phyloP scores from a whole-genome alignment of 2,797 vertebrate species.

The Sebastes kiyomatsui region DNA sequence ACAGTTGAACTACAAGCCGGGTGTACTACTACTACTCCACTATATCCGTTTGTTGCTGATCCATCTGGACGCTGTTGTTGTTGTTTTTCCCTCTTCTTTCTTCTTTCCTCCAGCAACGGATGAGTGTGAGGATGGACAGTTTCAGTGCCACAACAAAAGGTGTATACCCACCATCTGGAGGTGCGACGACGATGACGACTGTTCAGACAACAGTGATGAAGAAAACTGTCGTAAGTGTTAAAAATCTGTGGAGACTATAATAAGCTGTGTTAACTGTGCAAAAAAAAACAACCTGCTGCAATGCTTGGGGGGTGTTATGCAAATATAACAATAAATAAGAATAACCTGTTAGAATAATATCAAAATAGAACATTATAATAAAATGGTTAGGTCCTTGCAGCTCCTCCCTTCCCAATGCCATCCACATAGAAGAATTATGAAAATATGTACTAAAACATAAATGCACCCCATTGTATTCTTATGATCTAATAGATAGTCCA shows the following conservation, averaged over 20 bases:
- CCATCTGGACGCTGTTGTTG: constrained; percentile 37
- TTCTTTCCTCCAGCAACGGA: constrained; percentile 65
- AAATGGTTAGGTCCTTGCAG: not conserved
- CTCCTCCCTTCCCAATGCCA: not conserved
- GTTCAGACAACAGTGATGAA: constrained; percentile 96
- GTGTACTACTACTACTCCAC: constrained; percentile 1
- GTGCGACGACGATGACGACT: constrained; percentile 97
- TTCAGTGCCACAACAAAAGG: constrained; percentile 94
- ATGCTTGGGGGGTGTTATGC: not conserved
- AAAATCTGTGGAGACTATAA: not conserved
- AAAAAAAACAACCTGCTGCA: not conserved
- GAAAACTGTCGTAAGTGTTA: constrained; percentile 93
- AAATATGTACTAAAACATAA: not conserved
- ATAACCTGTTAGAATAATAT: not conserved
- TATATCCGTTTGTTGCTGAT: constrained; percentile 18
- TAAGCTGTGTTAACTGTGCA: not conserved
- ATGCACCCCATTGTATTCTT: not conserved
- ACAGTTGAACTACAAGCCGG: constrained; percentile 53
- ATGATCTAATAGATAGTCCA: not conserved
- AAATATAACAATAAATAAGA: not conserved
- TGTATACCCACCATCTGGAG: constrained; percentile 96
- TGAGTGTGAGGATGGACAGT: constrained; percentile 93
- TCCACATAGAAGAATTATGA: not conserved
- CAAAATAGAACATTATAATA: not conserved
- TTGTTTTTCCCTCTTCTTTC: not conserved